Percentiles rank a stretch among this genome's conserved stretches.
Conservation (phyloP, 2,888 invertebrate species). For the Zeuzera pyrina region DNA sequence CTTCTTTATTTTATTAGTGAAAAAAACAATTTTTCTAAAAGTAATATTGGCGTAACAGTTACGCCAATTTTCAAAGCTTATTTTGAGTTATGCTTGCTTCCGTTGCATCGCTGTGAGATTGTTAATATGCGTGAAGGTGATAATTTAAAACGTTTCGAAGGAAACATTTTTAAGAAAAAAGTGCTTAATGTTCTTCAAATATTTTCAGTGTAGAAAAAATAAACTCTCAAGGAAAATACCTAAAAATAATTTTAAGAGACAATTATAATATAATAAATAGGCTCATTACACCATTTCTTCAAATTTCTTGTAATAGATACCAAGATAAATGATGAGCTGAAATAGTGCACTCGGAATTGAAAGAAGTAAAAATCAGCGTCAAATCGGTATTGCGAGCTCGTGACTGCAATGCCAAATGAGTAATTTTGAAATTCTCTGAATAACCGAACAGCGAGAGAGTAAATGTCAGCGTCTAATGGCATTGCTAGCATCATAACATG, state of each 20-base stretch:
- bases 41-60: constrained; percentile 25
- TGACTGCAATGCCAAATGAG: constrained; percentile 68
- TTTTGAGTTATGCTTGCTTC: constrained; percentile 37
- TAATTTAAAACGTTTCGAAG: constrained; percentile 8
- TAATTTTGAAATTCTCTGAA: constrained; percentile 68
- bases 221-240: background rate
- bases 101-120: constrained; percentile 29
- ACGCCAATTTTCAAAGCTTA: constrained; percentile 47
- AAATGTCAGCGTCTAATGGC: constrained; percentile 66
- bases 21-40: background rate
- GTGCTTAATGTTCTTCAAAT: constrained; percentile 7
- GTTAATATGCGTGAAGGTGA: constrained; percentile 42
- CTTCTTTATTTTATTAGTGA: background rate
- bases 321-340: constrained; percentile 61
- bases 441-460: constrained; percentile 47
- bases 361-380: constrained; percentile 70
- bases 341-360: constrained; percentile 65
- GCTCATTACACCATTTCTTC: too few species aligned
- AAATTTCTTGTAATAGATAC: constrained; percentile 18
- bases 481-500: constrained; percentile 55
- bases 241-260: too few species aligned
- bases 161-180: constrained; percentile 3
- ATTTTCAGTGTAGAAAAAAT: too few species aligned
- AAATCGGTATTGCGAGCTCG: constrained; percentile 49
- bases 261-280: too few species aligned